A percentile compares a stretch with the other conserved stretches of the same genome.
Conservation (phyloP, 2,888 invertebrate genomes). For the Teleogryllus oceanicus region DNA sequence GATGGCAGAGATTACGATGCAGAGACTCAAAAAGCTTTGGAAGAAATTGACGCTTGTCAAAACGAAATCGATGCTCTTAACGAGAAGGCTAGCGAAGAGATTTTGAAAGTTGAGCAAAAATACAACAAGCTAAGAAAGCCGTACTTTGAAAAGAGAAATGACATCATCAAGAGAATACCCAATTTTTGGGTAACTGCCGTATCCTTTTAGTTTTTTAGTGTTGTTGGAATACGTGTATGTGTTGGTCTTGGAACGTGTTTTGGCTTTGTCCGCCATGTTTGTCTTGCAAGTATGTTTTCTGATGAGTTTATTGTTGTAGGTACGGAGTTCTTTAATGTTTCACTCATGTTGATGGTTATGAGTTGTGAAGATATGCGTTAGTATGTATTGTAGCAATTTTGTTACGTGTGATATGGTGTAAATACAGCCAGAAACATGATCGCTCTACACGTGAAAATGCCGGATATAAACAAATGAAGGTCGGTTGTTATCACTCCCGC, state of each 20-base stretch:
- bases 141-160: slow-evolving; percentile 70
- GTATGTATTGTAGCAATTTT: background rate
- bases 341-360: background rate
- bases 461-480: slow-evolving; percentile 31
- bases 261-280: slow-evolving; percentile 33
- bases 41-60: slow-evolving; percentile 76
- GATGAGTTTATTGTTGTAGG: background rate
- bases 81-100: slow-evolving; percentile 80
- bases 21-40: slow-evolving; percentile 62
- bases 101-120: slow-evolving; percentile 76
- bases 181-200: slow-evolving; percentile 78
- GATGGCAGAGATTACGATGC: slow-evolving; percentile 51
- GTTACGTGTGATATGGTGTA: slow-evolving; percentile 20
- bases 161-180: slow-evolving; percentile 71
- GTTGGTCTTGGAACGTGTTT: slow-evolving; percentile 26
- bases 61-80: slow-evolving; percentile 77
- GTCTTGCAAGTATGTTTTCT: slow-evolving; percentile 19
- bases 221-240: slow-evolving; percentile 11
- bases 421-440: slow-evolving; percentile 25
- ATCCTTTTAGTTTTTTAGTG: slow-evolving; percentile 20
- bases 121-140: slow-evolving; percentile 77
- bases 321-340: background rate
- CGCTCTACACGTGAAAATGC: slow-evolving; percentile 30
- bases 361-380: too few species aligned
- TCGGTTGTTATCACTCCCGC: slow-evolving; percentile 23